Evolutionary conservation across 2,888 invertebrate genomes (phyloP).

Genomic region (Plemyria rubiginata): DNA sequence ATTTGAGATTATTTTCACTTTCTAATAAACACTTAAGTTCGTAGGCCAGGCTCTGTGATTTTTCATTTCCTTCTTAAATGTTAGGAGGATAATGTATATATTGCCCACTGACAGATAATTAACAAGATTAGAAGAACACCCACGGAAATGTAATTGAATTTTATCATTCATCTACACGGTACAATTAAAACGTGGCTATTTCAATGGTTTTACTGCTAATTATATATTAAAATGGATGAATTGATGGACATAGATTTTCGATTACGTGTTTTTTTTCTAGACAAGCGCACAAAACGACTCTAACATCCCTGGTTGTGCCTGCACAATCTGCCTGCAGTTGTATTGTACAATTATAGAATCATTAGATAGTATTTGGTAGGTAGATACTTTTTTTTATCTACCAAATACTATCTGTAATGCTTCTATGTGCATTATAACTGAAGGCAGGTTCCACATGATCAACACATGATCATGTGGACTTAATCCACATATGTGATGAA

Average conservation of each 20-base stretch:
- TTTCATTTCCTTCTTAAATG: slow-evolving; percentile 23
- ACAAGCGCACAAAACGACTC: too few relatives aligned
- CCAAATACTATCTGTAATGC: too few relatives aligned
- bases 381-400: too few relatives aligned
- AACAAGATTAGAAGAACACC: slow-evolving; percentile 52
- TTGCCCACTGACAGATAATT: slow-evolving; percentile 37
- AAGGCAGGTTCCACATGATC: too few relatives aligned
- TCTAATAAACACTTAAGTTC: background rate
- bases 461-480: too few relatives aligned
- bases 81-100: slow-evolving; percentile 30
- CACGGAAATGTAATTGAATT: slow-evolving; percentile 60
- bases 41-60: slow-evolving; percentile 8
- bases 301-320: too few relatives aligned
- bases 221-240: slow-evolving; percentile 30
- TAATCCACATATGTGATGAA: too few relatives aligned
- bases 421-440: too few relatives aligned
- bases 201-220: slow-evolving; percentile 25
- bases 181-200: slow-evolving; percentile 39
- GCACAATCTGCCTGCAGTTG: too few relatives aligned
- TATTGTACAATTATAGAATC: too few relatives aligned
- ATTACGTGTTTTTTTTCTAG: background rate
- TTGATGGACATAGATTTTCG: slow-evolving; percentile 5
- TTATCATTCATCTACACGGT: slow-evolving; percentile 48
- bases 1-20: background rate
- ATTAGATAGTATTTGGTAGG: too few relatives aligned